Conservation (phyloP, 1,140 invertebrate genomes). For the Cydia splendana region DNA sequence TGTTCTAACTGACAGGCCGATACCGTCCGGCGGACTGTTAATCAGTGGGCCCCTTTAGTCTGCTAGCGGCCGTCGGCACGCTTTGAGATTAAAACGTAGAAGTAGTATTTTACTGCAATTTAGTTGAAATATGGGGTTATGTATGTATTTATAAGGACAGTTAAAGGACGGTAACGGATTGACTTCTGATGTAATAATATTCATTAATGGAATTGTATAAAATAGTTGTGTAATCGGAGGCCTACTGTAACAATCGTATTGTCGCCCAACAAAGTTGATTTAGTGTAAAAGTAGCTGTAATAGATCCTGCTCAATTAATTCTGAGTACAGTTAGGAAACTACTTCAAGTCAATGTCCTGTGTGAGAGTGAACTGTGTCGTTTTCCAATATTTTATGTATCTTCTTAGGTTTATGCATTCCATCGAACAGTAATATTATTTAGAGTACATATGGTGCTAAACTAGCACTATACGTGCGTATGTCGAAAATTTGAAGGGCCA, state of each 20-base stretch:
- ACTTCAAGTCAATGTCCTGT: constrained; percentile 55
- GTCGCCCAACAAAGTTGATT: constrained; percentile 74
- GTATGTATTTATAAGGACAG: constrained; percentile 68
- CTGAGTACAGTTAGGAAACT: constrained; percentile 68
- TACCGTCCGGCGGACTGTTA: too few relatives aligned
- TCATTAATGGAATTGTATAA: constrained; percentile 75
- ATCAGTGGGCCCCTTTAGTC: too few relatives aligned
- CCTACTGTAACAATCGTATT: constrained; percentile 63
- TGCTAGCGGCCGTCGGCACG: constrained; percentile 33
- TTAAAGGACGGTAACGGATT: constrained; percentile 69
- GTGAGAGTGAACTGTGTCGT: constrained; percentile 59
- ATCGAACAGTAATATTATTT: background rate
- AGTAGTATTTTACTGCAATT: constrained; percentile 68
- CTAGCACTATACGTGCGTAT: too few relatives aligned
- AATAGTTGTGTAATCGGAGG: constrained; percentile 70
- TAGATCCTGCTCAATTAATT: constrained; percentile 74
- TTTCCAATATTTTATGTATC: constrained; percentile 29
- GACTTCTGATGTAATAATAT: constrained; percentile 76
- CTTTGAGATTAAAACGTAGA: constrained; percentile 74
- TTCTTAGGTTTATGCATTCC: constrained; percentile 29
- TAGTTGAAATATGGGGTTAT: constrained; percentile 69
- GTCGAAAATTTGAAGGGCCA: too few relatives aligned
- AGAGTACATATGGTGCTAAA: background rate
- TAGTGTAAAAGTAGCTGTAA: constrained; percentile 73
- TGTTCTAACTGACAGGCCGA: too few relatives aligned